These are phyloP conservation scores for Lophius piscatorius DNA, from an alignment of 2,113 vertebrate genomes.

Conservation along the genomic window DNA sequence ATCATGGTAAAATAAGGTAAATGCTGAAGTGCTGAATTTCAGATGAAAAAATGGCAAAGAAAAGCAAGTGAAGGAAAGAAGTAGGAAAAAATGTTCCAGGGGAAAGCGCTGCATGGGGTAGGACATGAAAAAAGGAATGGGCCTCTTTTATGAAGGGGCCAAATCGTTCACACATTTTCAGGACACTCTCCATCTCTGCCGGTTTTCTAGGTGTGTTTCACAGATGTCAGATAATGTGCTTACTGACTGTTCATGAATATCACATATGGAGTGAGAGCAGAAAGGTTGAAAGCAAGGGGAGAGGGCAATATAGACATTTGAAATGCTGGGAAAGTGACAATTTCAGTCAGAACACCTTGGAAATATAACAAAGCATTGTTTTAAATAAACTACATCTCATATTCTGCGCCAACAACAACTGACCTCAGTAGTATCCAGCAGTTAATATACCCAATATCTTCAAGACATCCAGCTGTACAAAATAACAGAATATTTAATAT, in stretches of 20 bases:
- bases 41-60: conserved; percentile 26
- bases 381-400: conserved; percentile 22
- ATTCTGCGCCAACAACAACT: conserved; percentile 44
- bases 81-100: conserved; percentile 13
- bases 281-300: conserved; percentile 3
- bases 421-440: conserved; percentile 18
- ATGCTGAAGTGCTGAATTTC: conserved; percentile 1
- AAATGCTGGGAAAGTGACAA: conserved; percentile 40
- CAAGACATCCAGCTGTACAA: conserved; percentile 32
- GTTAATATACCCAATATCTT: conserved; percentile 27
- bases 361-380: conserved; percentile 32
- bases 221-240: conserved; percentile 76
- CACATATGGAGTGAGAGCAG: conserved; percentile 42
- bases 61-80: conserved; percentile 7
- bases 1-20: conserved; percentile 7
- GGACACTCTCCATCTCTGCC: conserved; percentile 62
- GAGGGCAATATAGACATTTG: conserved; percentile 6
- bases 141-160: conserved; percentile 78
- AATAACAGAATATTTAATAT: conserved; percentile 25
- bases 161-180: conserved; percentile 83
- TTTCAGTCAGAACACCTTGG: conserved; percentile 27
- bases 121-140: conserved; percentile 60
- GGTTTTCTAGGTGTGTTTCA: conserved; percentile 71
- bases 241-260: conserved; percentile 65
- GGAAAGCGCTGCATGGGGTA: conserved; percentile 55